These are phyloP conservation scores for Diadophis punctatus DNA, from an alignment of 2,113 vertebrate species.

Conservation along the genomic window DNA sequence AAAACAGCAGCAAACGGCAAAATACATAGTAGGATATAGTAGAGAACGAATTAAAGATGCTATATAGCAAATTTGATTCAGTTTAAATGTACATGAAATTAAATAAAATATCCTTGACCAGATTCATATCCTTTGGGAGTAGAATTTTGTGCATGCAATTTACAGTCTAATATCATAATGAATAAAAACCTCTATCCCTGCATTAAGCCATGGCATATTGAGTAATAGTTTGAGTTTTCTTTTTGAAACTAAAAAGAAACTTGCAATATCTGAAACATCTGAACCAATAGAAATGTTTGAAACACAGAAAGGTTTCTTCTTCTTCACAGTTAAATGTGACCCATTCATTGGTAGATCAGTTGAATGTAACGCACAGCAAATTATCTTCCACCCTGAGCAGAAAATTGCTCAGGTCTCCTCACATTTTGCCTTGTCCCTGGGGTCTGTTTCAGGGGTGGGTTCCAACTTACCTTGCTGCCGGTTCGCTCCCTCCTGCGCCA, in stretches of 20 bases:
- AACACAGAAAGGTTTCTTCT: not conserved
- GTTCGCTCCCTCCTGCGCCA: no score
- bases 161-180: not conserved
- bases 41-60: not conserved
- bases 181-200: not conserved
- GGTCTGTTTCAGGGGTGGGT: not conserved
- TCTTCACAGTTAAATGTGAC: not conserved
- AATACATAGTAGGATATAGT: not conserved
- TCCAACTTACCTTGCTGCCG: no score
- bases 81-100: not conserved
- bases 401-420: not conserved
- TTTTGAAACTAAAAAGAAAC: not conserved
- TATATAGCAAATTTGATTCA: not conserved
- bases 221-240: not conserved
- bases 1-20: not conserved
- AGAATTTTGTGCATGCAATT: not conserved
- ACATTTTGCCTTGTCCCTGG: not conserved
- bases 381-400: not conserved
- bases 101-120: not conserved
- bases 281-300: not conserved
- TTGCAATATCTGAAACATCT: not conserved
- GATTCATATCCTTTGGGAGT: not conserved
- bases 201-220: not conserved
- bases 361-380: not conserved
- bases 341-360: not conserved